Percentiles rank a stretch among this genome's conserved stretches.
Evolutionary conservation across 2,113 vertebrate species (phyloP).

Genomic region (Probosciger aterrimus): DNA sequence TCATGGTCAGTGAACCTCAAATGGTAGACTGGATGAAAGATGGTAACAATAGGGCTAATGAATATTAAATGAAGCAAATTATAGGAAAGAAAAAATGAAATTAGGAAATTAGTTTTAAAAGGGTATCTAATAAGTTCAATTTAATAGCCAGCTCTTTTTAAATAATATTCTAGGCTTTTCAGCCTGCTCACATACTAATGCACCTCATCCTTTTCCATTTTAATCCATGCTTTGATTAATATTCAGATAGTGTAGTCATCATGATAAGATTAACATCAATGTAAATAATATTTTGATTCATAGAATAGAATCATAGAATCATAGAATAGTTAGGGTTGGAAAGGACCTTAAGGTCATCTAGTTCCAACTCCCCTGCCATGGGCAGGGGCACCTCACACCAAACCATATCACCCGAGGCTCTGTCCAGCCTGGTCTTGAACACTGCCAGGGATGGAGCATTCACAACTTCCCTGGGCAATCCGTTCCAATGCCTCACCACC

Average conservation of each 20-base stretch:
- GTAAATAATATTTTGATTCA: conserved; percentile 19
- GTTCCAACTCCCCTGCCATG: too few species aligned
- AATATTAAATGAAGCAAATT: conserved; percentile 39
- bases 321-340: too few species aligned
- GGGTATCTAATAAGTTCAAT: neutral
- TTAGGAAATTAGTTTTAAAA: conserved; percentile 34
- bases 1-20: neutral
- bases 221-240: neutral
- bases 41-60: neutral
- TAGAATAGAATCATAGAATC: too few species aligned
- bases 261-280: neutral
- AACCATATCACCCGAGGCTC: too few species aligned
- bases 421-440: too few species aligned
- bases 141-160: neutral
- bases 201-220: neutral
- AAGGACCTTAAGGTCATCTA: too few species aligned
- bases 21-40: neutral
- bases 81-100: conserved; percentile 6
- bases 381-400: too few species aligned
- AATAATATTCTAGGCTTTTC: neutral
- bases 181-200: neutral
- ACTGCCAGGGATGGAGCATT: too few species aligned
- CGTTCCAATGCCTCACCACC: too few species aligned
- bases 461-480: too few species aligned
- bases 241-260: neutral